Evolutionary conservation across 2,113 vertebrate genomes (phyloP), one percentile per base, ranked within the genome.

Genomic region (Eulemur macaco): DNA sequence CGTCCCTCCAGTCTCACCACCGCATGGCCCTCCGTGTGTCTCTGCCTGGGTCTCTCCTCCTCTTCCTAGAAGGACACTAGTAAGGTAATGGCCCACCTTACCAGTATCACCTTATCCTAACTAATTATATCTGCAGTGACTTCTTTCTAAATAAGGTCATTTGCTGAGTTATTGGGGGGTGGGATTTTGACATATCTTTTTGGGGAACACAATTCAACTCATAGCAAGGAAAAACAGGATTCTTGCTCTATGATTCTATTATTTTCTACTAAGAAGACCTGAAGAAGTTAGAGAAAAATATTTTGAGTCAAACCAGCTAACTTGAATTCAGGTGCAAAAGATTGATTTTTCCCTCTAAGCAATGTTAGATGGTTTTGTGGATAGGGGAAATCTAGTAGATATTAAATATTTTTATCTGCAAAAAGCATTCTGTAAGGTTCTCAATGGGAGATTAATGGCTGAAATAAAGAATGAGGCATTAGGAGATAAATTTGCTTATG

Each of bases 401-500:
- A 97, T 96, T 97, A 97, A 98, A 97, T 96, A 98, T 97, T 97
- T 98, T 97, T 96, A 94, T 97, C 96, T 91, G 78, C 89, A 86
- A 89, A 98, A 96, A 92, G 91, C 97, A 89, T 97, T 97, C 90
- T 91, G 95, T 97, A 89, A 94, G 96, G 83, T 94, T 98, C 95
- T 97, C 95, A 93, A 93, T 98, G 96, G 94, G 96, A 98, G 97
- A 97, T 98, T 97, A 97, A 98, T 97, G 97, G 93, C 96, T 95
- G 97, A 98, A 97, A 98, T 98, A 98, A 98, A 98, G 95, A 97
- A 94, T 82, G 97, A 95, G 89, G 89, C 93, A 97, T 98, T 97
- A 96, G 97, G 89, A 98, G 89, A 98, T 98, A 98, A 98, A 98
- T 98, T 98, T 97, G 97, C 86, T 95, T 98, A 92, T 96, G 97